Evolutionary conservation across 2,797 vertebrate genomes (phyloP).

Genomic region (Yasuhikotakia modesta): DNA sequence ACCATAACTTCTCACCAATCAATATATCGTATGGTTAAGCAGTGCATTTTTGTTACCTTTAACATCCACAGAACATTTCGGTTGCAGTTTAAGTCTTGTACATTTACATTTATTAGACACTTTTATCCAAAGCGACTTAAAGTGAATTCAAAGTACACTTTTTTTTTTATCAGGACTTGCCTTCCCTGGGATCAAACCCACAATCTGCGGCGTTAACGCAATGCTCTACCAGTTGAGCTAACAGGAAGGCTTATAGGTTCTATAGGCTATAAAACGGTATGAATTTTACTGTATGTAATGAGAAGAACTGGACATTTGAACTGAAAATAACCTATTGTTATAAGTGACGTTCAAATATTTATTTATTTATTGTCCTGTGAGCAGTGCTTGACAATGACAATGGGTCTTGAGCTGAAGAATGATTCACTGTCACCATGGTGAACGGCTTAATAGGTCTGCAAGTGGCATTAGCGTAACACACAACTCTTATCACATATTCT

Average conservation of each 20-base stretch:
- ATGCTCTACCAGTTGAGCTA: too few relatives aligned
- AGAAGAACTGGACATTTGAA: background rate
- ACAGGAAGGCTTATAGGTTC: too few relatives aligned
- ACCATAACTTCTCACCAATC: background rate
- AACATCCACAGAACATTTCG: background rate
- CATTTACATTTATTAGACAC: too few relatives aligned
- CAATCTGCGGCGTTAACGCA: too few relatives aligned
- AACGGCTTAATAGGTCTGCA: slow-evolving; percentile 31
- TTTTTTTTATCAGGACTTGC: too few relatives aligned
- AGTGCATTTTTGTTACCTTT: background rate
- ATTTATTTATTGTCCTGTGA: background rate
- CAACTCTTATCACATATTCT: slow-evolving; percentile 10
- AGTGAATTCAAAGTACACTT: too few relatives aligned
- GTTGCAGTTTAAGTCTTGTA: too few relatives aligned
- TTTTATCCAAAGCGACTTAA: too few relatives aligned
- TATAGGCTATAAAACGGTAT: too few relatives aligned
- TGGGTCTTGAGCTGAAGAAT: slow-evolving; percentile 7
- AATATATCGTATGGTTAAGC: background rate
- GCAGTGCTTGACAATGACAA: slow-evolving; percentile 11
- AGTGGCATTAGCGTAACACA: slow-evolving; percentile 27
- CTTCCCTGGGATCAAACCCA: too few relatives aligned
- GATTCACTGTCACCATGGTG: slow-evolving; percentile 48
- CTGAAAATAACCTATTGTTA: slow-evolving; percentile 19
- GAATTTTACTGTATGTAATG: too few relatives aligned
- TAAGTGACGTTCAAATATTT: background rate